phyloP scores from a whole-genome alignment of 2,888 invertebrate genomes.

The Drosophila subsilvestris region DNA sequence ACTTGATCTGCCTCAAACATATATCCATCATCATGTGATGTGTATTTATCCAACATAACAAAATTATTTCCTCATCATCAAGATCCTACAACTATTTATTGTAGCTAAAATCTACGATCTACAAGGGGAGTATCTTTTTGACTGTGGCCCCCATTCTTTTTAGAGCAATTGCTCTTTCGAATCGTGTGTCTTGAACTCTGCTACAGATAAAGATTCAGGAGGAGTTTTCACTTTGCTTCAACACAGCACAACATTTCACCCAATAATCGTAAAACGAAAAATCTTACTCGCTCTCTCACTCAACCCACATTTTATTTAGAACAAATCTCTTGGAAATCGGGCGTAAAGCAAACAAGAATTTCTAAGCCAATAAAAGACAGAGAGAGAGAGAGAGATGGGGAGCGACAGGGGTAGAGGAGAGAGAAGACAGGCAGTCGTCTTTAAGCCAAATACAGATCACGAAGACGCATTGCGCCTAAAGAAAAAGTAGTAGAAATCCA shows the following conservation, averaged over 20 bases:
- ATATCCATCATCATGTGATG: too few species aligned
- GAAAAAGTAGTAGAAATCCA: slow-evolving; percentile 73
- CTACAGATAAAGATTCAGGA: slow-evolving; percentile 29
- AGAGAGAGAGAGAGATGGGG: slow-evolving; percentile 33
- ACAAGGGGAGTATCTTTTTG: not conserved
- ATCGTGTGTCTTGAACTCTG: slow-evolving; percentile 41
- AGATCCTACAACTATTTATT: not conserved
- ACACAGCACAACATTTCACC: slow-evolving; percentile 53
- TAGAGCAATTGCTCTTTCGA: not conserved
- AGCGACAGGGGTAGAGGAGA: not conserved
- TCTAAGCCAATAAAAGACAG: slow-evolving; percentile 72
- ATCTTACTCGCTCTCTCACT: slow-evolving; percentile 62
- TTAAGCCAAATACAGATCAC: slow-evolving; percentile 42
- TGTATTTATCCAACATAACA: too few species aligned
- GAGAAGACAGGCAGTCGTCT: slow-evolving; percentile 14
- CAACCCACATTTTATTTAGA: slow-evolving; percentile 75
- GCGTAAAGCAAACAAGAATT: slow-evolving; percentile 52
- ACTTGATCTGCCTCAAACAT: too few species aligned
- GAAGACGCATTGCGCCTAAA: slow-evolving; percentile 45
- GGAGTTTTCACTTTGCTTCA: slow-evolving; percentile 65
- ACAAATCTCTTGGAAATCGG: slow-evolving; percentile 66
- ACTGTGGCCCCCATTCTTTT: not conserved
- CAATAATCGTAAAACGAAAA: slow-evolving; percentile 57
- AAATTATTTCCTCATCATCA: not conserved
- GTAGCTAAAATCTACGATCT: not conserved